Evolutionary conservation across 2,797 vertebrate genomes (phyloP), one percentile per base, ranked within the genome.

Genomic region (Acipenser ruthenus): DNA sequence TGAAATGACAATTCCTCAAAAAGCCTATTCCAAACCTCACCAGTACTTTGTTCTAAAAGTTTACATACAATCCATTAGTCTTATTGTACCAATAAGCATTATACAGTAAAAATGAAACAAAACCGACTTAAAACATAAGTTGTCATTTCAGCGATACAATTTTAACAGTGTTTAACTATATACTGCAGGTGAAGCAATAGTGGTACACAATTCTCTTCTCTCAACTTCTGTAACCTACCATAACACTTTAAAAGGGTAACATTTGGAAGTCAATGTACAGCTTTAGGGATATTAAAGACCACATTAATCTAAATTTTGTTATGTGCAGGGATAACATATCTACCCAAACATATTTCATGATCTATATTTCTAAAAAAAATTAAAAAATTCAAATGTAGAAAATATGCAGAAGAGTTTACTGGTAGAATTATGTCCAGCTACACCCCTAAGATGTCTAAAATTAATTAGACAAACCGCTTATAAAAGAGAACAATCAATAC

Each of bases 161-260:
- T 58, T 18, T 18, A 18, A 18, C 71, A 53, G 62, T 78, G 52
- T 88, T 83, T 77, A 82, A 84, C 83, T 91, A 90, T 5, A 37
- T 89, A 91, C 88, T 91, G 64, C 85, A 84, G 77, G 72, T 82
- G 77, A 77, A 79, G 81, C 80, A 80, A 77, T 80, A 84, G 80
- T 80, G 86, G 83, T 80, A 87, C 84, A 88, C 75, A 70, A 58
- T 71, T 77, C 77, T 77, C 80, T 79, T 77, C 80, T 79, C 80
- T 37, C 71, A 75, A 77, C 79, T 77, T 73, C 67, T 74, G 66
- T 13, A 62, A 68, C 65, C 52, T 74, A 86, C 82, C 81, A 71
- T 82, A 80, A 86, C 77, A 81, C 80, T 77, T 79, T 76, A 74
- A 79, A 78, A 73, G 77, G 68, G 78, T 77, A 69, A 72, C 63